Percentiles rank a stretch among this genome's conserved stretches.
Evolutionary conservation across 1,140 invertebrate genomes (phyloP).

Genomic region (Carcinoscorpius rotundicauda): DNA sequence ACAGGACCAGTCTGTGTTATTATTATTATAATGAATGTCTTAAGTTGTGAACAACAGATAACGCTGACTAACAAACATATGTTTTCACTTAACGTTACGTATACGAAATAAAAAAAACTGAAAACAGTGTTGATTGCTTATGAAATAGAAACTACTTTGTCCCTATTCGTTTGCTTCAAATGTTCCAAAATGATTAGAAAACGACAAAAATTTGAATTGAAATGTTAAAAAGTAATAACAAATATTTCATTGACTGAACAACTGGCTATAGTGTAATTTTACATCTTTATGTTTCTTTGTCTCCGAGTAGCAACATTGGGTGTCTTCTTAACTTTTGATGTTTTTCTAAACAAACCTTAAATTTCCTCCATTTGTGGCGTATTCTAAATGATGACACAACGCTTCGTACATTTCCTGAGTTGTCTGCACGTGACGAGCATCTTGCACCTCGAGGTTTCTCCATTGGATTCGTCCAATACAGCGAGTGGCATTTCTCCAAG

Average conservation of each 20-base stretch:
- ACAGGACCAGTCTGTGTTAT: too few species aligned
- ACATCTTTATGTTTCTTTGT: not conserved
- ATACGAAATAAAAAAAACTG: too few species aligned
- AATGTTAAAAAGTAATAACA: not conserved
- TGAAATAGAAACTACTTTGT: too few species aligned
- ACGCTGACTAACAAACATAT: too few species aligned
- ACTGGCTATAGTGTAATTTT: not conserved
- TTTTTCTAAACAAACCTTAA: conserved; percentile 54
- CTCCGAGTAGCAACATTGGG: not conserved
- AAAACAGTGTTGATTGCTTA: too few species aligned
- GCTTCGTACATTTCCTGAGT: conserved; percentile 95
- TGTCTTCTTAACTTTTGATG: not conserved
- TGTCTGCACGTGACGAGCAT: conserved; percentile 81
- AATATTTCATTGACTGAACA: not conserved
- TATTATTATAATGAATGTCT: too few species aligned
- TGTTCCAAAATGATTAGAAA: not conserved
- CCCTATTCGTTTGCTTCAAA: too few species aligned
- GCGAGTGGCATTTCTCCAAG: conserved; percentile 81
- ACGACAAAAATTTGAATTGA: not conserved
- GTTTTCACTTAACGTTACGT: too few species aligned
- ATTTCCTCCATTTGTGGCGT: conserved; percentile 91
- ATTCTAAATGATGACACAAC: conserved; percentile 91
- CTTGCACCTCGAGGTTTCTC: conserved; percentile 91
- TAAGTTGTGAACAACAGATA: too few species aligned
- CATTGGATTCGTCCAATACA: conserved; percentile 92